A percentile compares a stretch with the other conserved stretches of the same genome.
phyloP scores from a whole-genome alignment of 2,888 invertebrate species.

The Tuta absoluta region DNA sequence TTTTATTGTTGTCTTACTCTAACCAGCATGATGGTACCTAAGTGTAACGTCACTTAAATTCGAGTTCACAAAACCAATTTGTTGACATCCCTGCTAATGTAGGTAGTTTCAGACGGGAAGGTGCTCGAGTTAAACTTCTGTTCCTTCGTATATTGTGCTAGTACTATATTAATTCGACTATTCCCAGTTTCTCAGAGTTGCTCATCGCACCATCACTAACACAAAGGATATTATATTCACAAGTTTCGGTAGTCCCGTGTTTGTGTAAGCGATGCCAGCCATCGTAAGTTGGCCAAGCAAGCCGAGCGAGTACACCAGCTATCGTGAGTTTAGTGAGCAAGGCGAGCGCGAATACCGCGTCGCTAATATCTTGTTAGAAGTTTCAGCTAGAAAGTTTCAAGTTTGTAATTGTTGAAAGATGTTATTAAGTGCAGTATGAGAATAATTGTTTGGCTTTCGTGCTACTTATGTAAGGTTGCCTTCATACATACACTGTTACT shows the following conservation, averaged over 20 bases:
- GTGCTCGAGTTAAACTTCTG: too few relatives aligned
- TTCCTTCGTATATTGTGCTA: too few relatives aligned
- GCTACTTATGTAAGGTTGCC: neutral
- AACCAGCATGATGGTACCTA: too few relatives aligned
- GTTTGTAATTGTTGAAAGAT: conserved; percentile 3
- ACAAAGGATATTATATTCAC: conserved; percentile 8
- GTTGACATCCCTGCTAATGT: too few relatives aligned
- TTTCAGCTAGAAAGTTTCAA: neutral
- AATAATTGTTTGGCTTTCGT: neutral
- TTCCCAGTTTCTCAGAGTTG: neutral
- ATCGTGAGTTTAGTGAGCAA: too few relatives aligned
- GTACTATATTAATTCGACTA: neutral
- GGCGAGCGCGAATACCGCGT: neutral
- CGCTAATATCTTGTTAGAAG: conserved; percentile 6
- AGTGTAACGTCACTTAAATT: too few relatives aligned
- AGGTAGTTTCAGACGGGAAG: too few relatives aligned
- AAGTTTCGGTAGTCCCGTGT: neutral
- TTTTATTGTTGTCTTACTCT: too few relatives aligned
- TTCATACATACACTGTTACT: too few relatives aligned
- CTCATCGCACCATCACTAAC: neutral
- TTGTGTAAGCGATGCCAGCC: conserved; percentile 6
- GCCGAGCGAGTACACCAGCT: too few relatives aligned
- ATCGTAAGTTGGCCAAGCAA: neutral
- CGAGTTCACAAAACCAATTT: too few relatives aligned
- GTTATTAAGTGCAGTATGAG: neutral